phyloP scores from a whole-genome alignment of 1,140 invertebrate species.

The Ephestia elutella region DNA sequence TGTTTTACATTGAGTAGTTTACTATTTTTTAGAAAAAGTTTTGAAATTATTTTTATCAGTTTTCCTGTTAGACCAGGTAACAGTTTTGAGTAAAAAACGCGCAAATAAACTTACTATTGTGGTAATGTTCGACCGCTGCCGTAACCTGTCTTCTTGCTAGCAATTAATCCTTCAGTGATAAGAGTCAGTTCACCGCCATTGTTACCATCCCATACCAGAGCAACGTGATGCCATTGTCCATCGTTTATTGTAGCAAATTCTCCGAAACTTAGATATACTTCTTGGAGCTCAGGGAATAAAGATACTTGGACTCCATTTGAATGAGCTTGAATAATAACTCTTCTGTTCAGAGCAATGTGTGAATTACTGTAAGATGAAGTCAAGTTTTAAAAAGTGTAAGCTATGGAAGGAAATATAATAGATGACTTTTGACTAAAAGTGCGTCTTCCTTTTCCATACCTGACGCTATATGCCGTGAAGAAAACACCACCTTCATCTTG shows the following conservation, averaged over 20 bases:
- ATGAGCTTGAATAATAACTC: conserved; percentile 90
- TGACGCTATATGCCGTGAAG: conserved; percentile 92
- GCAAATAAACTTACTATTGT: conserved; percentile 84
- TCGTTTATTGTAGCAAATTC: conserved; percentile 96
- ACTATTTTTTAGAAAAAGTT: too few relatives aligned
- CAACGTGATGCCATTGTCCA: conserved; percentile 97
- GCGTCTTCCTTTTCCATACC: conserved; percentile 27
- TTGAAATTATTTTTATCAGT: too few relatives aligned
- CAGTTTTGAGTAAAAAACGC: too few relatives aligned
- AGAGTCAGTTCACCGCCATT: conserved; percentile 88
- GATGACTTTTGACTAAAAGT: too few relatives aligned
- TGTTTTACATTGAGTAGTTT: too few relatives aligned
- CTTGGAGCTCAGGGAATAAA: conserved; percentile 89
- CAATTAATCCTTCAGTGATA: conserved; percentile 94
- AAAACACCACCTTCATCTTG: conserved; percentile 93
- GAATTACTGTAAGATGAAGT: conserved; percentile 78
- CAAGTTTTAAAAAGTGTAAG: conserved; percentile 3
- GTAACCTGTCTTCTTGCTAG: conserved; percentile 90
- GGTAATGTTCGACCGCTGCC: conserved; percentile 85
- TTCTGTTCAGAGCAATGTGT: conserved; percentile 85
- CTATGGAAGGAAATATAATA: conserved; percentile 10
- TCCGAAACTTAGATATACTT: conserved; percentile 92
- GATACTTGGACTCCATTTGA: conserved; percentile 92
- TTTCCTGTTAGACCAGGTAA: too few relatives aligned
- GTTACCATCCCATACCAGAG: conserved; percentile 93